These are phyloP conservation scores for Ornithorhynchus anatinus DNA, from an alignment of 2,113 vertebrate genomes.

Conservation along the genomic window DNA sequence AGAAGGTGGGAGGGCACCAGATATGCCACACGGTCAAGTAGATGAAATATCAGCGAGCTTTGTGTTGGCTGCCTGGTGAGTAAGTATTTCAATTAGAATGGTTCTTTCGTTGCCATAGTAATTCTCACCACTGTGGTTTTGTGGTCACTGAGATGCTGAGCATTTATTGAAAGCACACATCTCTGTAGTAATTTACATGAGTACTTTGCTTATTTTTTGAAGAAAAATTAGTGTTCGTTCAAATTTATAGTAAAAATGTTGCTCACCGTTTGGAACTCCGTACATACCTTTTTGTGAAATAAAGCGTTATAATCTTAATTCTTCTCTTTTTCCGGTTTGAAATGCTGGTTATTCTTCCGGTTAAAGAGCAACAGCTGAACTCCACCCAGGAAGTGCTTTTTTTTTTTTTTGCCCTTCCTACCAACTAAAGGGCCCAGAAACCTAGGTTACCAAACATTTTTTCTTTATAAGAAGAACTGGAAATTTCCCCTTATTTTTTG, in stretches of 20 bases:
- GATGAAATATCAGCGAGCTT: constrained; percentile 1
- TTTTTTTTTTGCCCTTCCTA: neutral
- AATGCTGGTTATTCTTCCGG: too few relatives aligned
- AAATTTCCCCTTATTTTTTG: constrained; percentile 19
- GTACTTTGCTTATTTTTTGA: neutral
- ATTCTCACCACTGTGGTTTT: constrained; percentile 42
- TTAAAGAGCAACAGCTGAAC: too few relatives aligned
- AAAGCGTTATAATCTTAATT: too few relatives aligned
- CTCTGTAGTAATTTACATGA: neutral
- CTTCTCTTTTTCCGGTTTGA: too few relatives aligned
- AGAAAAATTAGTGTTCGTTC: too few relatives aligned
- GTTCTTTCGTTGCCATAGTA: constrained; percentile 55
- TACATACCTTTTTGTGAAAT: too few relatives aligned
- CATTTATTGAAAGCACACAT: constrained; percentile 22
- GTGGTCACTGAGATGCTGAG: constrained; percentile 26
- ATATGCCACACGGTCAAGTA: neutral
- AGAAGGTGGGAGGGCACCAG: neutral
- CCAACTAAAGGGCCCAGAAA: constrained; percentile 37
- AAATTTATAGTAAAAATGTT: too few relatives aligned
- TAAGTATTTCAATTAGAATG: constrained; percentile 34
- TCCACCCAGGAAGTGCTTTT: constrained; percentile 31
- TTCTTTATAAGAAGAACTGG: constrained; percentile 30
- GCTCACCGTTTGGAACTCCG: too few relatives aligned
- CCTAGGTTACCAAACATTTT: constrained; percentile 37
- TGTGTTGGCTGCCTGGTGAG: constrained; percentile 43